Base-by-base conservation (phyloP, 2,113 vertebrate species). In the rat (Rattus norvegicus) region DNA sequence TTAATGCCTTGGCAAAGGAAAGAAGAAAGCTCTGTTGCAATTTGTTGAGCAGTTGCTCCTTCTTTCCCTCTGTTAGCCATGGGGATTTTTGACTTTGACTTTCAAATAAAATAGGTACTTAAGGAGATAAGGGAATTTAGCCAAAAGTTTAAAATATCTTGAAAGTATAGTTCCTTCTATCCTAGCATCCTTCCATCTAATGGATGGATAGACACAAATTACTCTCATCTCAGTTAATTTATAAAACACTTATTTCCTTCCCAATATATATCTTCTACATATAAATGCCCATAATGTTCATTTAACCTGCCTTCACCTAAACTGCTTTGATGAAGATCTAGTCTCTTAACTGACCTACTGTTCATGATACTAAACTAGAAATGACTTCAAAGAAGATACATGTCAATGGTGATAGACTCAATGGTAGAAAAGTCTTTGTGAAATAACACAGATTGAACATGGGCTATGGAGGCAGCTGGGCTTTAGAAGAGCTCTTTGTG, bases 1-100 rank as follows among this genome's bases (percentile, higher is more conserved):
- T 97, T 98, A 19, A 95, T 95, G 72, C 72, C 93, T 98, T 97
- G 73, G 91, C 95, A 84, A 97, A 85, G 98, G 93, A 96, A 95
- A 95, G 96, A 95, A 94, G 97, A 96, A 88, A 92, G 77, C n/a
- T 26, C 81, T 11, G 8, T 30, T 94, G 43, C 76, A 17, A 95
- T 94, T 63, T 81, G 36, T 91, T 89, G 80, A 96, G 28, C 65
- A 93, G 70, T 95, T 87, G 91, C 75, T 59, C 63, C 14, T 39
- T 76, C 24, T 92, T 94, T 88, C 36, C 36, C 28, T 84, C n/a
- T 72, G 9, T 87, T 96, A 90, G 67, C 61, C 47, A 61, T 88
- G 36, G 30, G 30, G n/a, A 76, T 67, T 91, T 95, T 90, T 73
- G 43, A 56, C 76, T 89, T 76, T 95, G 73, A 80, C 39, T 88